Base-by-base conservation (phyloP, 2,113 vertebrate genomes). In the Scytalopus superciliaris region DNA sequence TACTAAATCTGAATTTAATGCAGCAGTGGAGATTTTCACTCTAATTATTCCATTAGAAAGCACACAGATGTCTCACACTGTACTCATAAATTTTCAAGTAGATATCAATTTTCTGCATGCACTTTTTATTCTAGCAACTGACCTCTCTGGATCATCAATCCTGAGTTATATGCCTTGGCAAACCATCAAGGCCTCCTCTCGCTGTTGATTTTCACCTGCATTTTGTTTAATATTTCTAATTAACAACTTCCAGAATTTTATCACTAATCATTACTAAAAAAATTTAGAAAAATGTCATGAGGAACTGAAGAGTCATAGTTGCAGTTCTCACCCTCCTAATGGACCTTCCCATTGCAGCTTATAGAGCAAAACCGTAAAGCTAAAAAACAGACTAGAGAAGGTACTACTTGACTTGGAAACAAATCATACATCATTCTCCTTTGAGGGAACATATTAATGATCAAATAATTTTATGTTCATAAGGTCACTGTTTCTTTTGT, bases 61-160 rank as follows among this genome's bases (percentile, higher is more conserved):
- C 70, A 87, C 85, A 87, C 73, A 94, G 92, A 94, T 96, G 60
- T 85, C 66, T 93, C 78, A 72, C 64, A 90, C 74, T 76, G 93
- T 93, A 94, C 93, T 97, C 91, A 94, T 92, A 93, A 95, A 94
- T 96, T 96, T 95, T 92, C 81, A 91, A 97, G 80, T 79, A 92
- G 83, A 14, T 89, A 96, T 63, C 60, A 94, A 95, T 95, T 94
- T 95, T 88, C 90, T 73, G 40, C 74, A 85, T 64, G 62, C 84
- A 81, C 78, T 87, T 87, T 94, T 92, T 85, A 91, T 80, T 95
- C 89, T 39, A 92, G 83, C 49, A 90, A 85, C 63, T 94, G 95
- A 96, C 93, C 83, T 96, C 93, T 94, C 70, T 18, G 55, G 76
- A 88, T 86, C 85, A 92, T 82, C 95, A 94, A 82, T 74, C 62